A percentile compares a stretch with the other conserved stretches of the same genome.
phyloP scores from a whole-genome alignment of 2,797 vertebrate genomes.

The Bradypodion ventrale region DNA sequence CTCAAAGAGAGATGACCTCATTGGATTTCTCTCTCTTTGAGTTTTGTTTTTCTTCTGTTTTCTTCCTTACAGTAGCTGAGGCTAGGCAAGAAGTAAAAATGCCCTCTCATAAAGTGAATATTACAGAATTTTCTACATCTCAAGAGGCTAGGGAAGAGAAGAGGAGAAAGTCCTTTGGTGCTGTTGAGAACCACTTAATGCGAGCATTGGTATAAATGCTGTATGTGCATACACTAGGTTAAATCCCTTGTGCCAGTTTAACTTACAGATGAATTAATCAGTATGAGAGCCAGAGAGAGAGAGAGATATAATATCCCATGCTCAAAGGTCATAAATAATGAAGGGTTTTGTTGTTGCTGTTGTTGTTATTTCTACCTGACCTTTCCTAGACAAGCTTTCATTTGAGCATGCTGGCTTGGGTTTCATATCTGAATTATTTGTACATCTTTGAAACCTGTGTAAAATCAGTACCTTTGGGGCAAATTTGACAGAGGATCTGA shows the following conservation, averaged over 20 bases:
- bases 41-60: not conserved
- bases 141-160: not conserved
- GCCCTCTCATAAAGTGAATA: not conserved
- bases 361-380: not conserved
- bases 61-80: not conserved
- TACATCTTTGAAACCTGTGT: constrained; percentile 51
- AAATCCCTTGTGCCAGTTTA: constrained; percentile 21
- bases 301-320: not conserved
- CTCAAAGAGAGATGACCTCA: not conserved
- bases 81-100: not conserved
- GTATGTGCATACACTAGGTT: not conserved
- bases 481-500: constrained; percentile 49
- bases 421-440: constrained; percentile 28
- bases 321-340: constrained; percentile 18
- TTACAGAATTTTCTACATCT: not conserved
- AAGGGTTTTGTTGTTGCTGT: not conserved
- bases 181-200: not conserved
- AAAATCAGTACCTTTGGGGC: constrained; percentile 50
- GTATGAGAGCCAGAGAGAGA: not conserved
- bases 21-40: not conserved
- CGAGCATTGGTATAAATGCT: not conserved
- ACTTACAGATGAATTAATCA: constrained; percentile 22
- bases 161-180: not conserved
- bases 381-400: constrained; percentile 20
- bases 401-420: constrained; percentile 6